These are phyloP conservation scores for Danaus chrysippus DNA, from an alignment of 2,888 invertebrate species.

Conservation along the genomic window DNA sequence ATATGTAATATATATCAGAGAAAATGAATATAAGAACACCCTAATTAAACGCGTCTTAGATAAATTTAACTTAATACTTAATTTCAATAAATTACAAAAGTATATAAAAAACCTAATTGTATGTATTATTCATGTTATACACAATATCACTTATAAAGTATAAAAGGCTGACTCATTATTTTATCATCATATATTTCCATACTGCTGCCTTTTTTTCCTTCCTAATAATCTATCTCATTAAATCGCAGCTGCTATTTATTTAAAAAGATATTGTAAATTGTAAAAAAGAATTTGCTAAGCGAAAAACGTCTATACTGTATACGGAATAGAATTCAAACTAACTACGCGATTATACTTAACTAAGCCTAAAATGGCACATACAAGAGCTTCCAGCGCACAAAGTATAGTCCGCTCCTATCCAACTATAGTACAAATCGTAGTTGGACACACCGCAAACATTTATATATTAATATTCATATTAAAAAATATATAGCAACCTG, in stretches of 20 bases:
- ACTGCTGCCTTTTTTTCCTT: neutral
- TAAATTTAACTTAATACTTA: constrained; percentile 7
- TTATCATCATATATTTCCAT: neutral
- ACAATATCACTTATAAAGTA: neutral
- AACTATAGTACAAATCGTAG: constrained; percentile 22
- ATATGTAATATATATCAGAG: no score
- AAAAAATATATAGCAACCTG: no score
- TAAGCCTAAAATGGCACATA: constrained; percentile 69
- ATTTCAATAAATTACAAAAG: constrained; percentile 18
- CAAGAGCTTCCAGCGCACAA: constrained; percentile 46
- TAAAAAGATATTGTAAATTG: constrained; percentile 17
- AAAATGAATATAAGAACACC: no score
- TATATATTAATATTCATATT: neutral
- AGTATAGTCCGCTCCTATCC: constrained; percentile 45
- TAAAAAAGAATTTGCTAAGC: constrained; percentile 32
- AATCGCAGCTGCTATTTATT: constrained; percentile 2
- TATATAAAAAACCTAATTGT: constrained; percentile 20
- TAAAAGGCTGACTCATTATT: constrained; percentile 21
- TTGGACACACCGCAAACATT: neutral
- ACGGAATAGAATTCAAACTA: constrained; percentile 56
- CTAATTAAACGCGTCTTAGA: constrained; percentile 4
- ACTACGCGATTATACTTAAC: constrained; percentile 60
- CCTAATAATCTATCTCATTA: neutral
- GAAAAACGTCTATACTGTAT: constrained; percentile 36
- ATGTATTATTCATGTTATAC: neutral